Conservation (phyloP, 2,888 invertebrate species). For the Trimorus sp. region DNA sequence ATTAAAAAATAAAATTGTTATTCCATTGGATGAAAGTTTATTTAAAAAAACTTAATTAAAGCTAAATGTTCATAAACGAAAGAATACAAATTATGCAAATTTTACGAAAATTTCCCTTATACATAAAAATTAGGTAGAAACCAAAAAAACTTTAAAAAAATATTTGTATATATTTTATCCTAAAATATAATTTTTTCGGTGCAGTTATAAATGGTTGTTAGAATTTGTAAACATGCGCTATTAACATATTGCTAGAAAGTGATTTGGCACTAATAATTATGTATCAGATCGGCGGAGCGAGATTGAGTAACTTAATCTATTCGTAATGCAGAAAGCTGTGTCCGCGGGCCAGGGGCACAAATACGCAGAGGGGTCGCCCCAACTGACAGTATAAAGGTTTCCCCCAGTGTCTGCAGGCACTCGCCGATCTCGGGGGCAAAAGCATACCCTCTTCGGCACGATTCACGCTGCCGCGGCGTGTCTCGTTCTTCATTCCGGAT, state of each 20-base stretch:
- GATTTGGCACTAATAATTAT: slow-evolving; percentile 29
- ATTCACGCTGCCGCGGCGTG: slow-evolving; percentile 15
- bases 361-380: background rate
- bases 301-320: slow-evolving; percentile 31
- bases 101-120: no score
- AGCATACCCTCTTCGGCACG: slow-evolving; percentile 30
- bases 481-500: slow-evolving; percentile 53
- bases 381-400: slow-evolving; percentile 38
- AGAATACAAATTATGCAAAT: no score
- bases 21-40: no score
- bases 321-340: slow-evolving; percentile 24
- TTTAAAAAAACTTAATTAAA: no score
- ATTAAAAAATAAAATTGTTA: no score
- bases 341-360: slow-evolving; percentile 3
- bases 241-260: slow-evolving; percentile 20
- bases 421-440: slow-evolving; percentile 30
- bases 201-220: no score
- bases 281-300: slow-evolving; percentile 25
- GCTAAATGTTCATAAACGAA: no score
- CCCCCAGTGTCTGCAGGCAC: slow-evolving; percentile 30
- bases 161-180: no score
- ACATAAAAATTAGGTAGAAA: no score
- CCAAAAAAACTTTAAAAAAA: no score
- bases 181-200: no score
- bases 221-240: background rate